Conservation (phyloP, 2,113 vertebrate species). For the Cacatua alba region DNA sequence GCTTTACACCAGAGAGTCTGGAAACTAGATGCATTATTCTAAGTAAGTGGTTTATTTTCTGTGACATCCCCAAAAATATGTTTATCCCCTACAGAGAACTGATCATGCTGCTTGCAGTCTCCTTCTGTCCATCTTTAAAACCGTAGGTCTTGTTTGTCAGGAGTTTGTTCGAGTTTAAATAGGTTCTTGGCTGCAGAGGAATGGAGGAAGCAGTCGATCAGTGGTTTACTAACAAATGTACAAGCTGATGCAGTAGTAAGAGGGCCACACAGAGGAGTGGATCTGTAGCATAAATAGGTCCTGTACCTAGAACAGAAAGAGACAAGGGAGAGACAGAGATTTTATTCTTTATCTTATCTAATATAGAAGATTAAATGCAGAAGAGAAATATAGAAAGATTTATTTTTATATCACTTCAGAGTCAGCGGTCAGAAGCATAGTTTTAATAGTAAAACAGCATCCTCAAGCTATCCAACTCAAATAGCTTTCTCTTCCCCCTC, state of each 20-base stretch:
- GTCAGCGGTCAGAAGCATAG: constrained; percentile 53
- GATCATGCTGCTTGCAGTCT: constrained; percentile 82
- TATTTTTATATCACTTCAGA: constrained; percentile 63
- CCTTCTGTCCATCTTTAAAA: constrained; percentile 70
- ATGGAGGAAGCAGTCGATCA: constrained; percentile 72
- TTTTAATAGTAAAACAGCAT: constrained; percentile 66
- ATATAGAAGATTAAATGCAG: constrained; percentile 40
- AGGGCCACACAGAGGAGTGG: constrained; percentile 82
- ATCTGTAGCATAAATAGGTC: constrained; percentile 77
- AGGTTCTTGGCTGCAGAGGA: constrained; percentile 43
- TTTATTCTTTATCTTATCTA: constrained; percentile 45
- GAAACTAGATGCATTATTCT: constrained; percentile 80
- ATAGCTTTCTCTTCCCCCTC: constrained; percentile 11
- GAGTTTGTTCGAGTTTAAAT: constrained; percentile 16
- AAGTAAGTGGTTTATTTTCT: constrained; percentile 74
- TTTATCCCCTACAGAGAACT: constrained; percentile 67
- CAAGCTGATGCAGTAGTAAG: constrained; percentile 85
- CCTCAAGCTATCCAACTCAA: constrained; percentile 31
- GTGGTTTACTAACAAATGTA: constrained; percentile 83
- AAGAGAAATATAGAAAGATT: constrained; percentile 40
- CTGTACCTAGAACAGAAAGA: constrained; percentile 77
- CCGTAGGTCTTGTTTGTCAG: constrained; percentile 21
- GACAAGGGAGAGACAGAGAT: constrained; percentile 19
- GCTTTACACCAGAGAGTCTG: constrained; percentile 73
- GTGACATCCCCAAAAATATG: constrained; percentile 77